Evolutionary conservation across 37 sponge, comb jelly and placozoan species (phyloP), one percentile per base, ranked within the genome.

Genomic region (Agelas oroides): DNA sequence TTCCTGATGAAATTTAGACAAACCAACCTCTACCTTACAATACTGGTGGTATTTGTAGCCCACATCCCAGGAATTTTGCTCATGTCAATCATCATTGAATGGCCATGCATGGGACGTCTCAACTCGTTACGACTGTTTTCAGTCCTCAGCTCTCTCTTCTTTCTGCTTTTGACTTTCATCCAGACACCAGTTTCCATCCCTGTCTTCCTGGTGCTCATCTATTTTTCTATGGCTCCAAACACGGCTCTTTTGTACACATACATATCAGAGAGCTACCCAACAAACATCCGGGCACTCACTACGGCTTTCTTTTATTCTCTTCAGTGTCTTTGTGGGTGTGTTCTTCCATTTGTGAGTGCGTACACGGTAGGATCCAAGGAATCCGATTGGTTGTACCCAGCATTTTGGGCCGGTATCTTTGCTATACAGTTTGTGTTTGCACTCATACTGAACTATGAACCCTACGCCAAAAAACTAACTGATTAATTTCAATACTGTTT

Each of bases 201-300:
- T 17, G 75, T 90, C 21, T 84, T 79, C 24, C 23, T 46, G 18
- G 70, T 90, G n/a, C 59, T 90, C 1, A 57, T 79, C 53, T 90
- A 84, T 75, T 90, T 90, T 57, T 37, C 35, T 37, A 73, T 80
- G 76, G 56, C 55, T 33, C 76, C 90, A 2, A 38, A 79, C 5
- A 56, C 33, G 25, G 67, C 76, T 37, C 63, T 90, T 3, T 13
- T 84, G 54, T 78, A 69, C 30, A 84, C 90, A 24, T 84, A 79
- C 40, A 40, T 72, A 2, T 83, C 90, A 12, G 90, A 90, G 57
- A 24, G 58, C 25, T 90, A 90, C 62, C 90, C 90, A 15, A 90
- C 90, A 31, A 17, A 27, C 0, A n/a, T 84, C 18, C 62, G 90
- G 21, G 41, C 90, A 21, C 18, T 73, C 2, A 71, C 80, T 11